Percentiles rank a stretch among this genome's conserved stretches.
Evolutionary conservation across 2,888 invertebrate species (phyloP).

Genomic region (Synergus laeviventris): DNA sequence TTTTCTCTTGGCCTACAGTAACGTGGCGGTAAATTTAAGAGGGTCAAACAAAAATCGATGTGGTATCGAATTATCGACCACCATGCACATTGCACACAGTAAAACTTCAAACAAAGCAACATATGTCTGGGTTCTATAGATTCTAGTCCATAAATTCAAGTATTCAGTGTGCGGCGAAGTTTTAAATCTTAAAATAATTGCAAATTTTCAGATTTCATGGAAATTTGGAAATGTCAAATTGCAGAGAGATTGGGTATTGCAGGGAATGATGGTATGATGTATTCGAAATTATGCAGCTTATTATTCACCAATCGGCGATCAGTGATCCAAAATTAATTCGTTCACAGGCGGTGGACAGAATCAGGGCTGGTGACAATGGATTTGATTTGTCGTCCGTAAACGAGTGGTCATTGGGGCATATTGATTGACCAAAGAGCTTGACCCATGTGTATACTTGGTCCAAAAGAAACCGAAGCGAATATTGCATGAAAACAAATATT

Average conservation of each 20-base stretch:
- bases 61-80: slow-evolving; percentile 8
- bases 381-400: slow-evolving; percentile 39
- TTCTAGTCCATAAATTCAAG: not conserved
- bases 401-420: slow-evolving; percentile 33
- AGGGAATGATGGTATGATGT: not conserved
- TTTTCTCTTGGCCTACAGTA: slow-evolving; percentile 34
- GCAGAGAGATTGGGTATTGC: not conserved
- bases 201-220: not conserved
- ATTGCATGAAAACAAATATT: slow-evolving; percentile 20
- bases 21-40: slow-evolving; percentile 32
- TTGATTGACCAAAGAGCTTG: slow-evolving; percentile 38
- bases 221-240: not conserved
- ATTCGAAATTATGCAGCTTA: slow-evolving; percentile 19
- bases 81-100: too few species aligned
- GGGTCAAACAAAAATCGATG: slow-evolving; percentile 27
- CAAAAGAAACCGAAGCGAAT: slow-evolving; percentile 31
- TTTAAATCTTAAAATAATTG: not conserved
- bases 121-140: slow-evolving; percentile 43
- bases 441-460: slow-evolving; percentile 2
- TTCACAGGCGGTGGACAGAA: not conserved
- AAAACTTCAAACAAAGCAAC: slow-evolving; percentile 43
- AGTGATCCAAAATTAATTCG: slow-evolving; percentile 38
- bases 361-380: slow-evolving; percentile 29
- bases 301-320: slow-evolving; percentile 26
- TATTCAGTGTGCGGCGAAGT: not conserved